Base-by-base conservation (phyloP, 2,888 invertebrate genomes). In the Stegana nigrithorax region DNA sequence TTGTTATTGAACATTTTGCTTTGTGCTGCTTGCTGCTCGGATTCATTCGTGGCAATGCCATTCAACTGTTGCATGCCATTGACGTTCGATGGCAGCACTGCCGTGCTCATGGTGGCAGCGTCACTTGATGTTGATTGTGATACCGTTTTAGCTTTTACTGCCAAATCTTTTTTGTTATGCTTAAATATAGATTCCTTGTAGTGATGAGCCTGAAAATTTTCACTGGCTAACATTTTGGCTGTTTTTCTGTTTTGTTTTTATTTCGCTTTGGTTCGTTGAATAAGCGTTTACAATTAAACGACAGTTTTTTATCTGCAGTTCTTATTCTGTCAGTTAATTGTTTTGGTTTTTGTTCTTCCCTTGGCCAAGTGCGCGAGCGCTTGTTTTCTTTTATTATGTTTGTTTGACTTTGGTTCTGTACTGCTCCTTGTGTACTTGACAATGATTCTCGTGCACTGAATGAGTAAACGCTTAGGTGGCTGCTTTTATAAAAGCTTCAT, bases 121-220 rank as follows among this genome's bases (percentile, higher is more conserved):
- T 36, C 39, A 17, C 27, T 59, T 27, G 60, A 19, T 26, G 25
- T n/a, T 51, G 45, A n/a, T 59, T 23, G 29, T 10, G 32, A 21
- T 47, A 19, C 1, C 44, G 64, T 45, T 62, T 64, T 64, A 10
- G 67, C 42, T 63, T 59, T 65, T 57, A 53, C 45, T 57, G 64
- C 60, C 62, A 65, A 66, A 65, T 70, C 67, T 62, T 61, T 60
- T 53, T 42, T 61, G 59, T 45, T 79, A 69, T 23, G 72, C 74
- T 81, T 82, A 80, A 73, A 81, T 81, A 80, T 81, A 80, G 81
- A 76, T 65, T 80, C 78, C 70, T 76, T 76, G 59, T 73, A 82
- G 65, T 73, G 76, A 66, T 76, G 73, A 62, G 70, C 65, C 64
- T 70, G 73, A 72, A 74, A 74, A 72, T 67, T 80, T 68, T 82